phyloP scores from a whole-genome alignment of 1,140 invertebrate species.

The Drosophila neocordata region DNA sequence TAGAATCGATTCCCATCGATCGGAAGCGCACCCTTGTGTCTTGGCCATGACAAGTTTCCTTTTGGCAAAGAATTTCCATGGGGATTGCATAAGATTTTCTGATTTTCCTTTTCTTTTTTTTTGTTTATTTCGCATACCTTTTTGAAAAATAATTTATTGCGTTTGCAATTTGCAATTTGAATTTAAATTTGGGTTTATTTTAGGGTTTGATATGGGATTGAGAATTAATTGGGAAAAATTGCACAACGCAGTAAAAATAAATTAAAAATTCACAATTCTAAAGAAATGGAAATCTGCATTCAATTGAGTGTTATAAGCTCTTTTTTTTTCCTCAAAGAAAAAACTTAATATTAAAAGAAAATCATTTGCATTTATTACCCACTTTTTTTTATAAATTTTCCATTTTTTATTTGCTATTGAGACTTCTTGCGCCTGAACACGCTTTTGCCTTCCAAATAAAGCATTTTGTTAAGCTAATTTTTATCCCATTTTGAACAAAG shows the following conservation, averaged over 20 bases:
- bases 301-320: conserved; percentile 79
- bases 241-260: conserved; percentile 61
- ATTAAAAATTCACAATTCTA: conserved; percentile 37
- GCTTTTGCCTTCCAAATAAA: conserved; percentile 74
- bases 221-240: conserved; percentile 28
- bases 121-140: conserved; percentile 47
- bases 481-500: conserved; percentile 77
- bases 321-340: conserved; percentile 46
- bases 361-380: conserved; percentile 4
- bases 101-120: conserved; percentile 49
- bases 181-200: conserved; percentile 42
- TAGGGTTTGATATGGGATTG: conserved; percentile 62
- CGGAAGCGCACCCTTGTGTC: background rate
- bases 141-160: conserved; percentile 72
- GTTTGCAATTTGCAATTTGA: conserved; percentile 69
- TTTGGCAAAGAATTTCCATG: conserved; percentile 61
- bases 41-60: conserved; percentile 17
- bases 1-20: conserved; percentile 15
- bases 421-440: conserved; percentile 68
- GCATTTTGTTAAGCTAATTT: conserved; percentile 80
- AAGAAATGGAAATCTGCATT: conserved; percentile 38
- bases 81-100: conserved; percentile 35
- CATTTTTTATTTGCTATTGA: background rate
- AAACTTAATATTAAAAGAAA: conserved; percentile 31
- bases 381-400: conserved; percentile 15